Percentiles rank a stretch among this genome's conserved stretches.
These are phyloP conservation scores for Bagarius yarrelli DNA, from an alignment of 2,113 vertebrate species.

Conservation along the genomic window DNA sequence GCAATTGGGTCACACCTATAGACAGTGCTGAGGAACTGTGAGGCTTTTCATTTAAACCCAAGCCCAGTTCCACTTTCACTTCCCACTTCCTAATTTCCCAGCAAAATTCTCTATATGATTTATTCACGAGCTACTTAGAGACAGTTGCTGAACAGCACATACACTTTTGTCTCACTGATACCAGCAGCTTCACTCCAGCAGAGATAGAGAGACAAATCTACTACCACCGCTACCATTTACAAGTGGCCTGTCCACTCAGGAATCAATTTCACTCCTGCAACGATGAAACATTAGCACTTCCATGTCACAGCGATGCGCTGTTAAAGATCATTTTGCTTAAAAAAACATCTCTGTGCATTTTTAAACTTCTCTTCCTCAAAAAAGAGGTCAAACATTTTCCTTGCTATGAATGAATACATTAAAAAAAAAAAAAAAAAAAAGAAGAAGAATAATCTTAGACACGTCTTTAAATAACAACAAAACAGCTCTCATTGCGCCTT, in stretches of 20 bases:
- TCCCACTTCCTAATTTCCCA: not conserved
- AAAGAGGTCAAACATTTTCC: not conserved
- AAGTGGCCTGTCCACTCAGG: not conserved
- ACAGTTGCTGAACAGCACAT: constrained; percentile 1
- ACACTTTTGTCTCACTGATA: constrained; percentile 15
- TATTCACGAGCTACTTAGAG: not conserved
- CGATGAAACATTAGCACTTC: not conserved
- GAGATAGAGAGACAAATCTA: not conserved
- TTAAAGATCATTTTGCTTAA: not conserved
- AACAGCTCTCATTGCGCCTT: not conserved
- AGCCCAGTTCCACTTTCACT: not conserved
- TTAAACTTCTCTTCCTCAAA: not conserved
- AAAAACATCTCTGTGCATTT: too few species aligned
- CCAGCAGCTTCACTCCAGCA: not conserved
- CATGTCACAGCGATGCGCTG: not conserved
- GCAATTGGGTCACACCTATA: not conserved
- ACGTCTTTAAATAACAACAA: too few species aligned
- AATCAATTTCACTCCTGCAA: too few species aligned
- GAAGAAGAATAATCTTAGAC: too few species aligned
- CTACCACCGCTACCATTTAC: not conserved
- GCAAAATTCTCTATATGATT: not conserved
- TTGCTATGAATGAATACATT: too few species aligned
- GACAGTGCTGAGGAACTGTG: not conserved
- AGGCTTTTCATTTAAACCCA: constrained; percentile 1
- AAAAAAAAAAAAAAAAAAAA: too few species aligned